phyloP scores from a whole-genome alignment of 2,888 invertebrate genomes.

The Phortica okadai region DNA sequence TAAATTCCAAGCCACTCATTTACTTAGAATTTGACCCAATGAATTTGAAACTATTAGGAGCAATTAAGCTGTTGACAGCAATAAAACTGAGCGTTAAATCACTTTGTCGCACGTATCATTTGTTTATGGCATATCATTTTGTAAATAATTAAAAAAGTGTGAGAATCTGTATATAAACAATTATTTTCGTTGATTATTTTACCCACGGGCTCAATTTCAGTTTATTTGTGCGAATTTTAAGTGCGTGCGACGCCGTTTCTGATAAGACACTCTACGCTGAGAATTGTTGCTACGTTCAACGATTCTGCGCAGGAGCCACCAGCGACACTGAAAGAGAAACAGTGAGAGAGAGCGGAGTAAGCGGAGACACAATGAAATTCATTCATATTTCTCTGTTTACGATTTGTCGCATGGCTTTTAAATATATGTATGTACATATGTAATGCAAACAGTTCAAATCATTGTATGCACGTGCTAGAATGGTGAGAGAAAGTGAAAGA shows the following conservation, averaged over 20 bases:
- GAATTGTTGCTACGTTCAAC: not conserved
- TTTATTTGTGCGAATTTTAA: not conserved
- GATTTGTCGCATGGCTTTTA: not conserved
- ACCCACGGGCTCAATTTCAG: not conserved
- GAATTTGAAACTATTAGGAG: not conserved
- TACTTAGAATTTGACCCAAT: not conserved
- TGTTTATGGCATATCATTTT: not conserved
- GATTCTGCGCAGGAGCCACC: not conserved
- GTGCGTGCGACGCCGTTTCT: not conserved
- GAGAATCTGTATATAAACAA: not conserved
- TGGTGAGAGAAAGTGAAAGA: not conserved
- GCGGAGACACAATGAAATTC: not conserved
- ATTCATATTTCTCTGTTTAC: slow-evolving; percentile 26
- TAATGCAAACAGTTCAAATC: not conserved
- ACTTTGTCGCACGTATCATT: not conserved
- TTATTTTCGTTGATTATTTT: not conserved
- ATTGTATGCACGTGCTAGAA: not conserved
- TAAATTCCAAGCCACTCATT: not conserved
- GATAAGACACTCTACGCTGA: slow-evolving; percentile 1
- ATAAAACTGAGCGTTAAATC: not conserved
- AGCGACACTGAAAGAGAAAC: not conserved
- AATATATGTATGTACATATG: not conserved
- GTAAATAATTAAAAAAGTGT: slow-evolving; percentile 19
- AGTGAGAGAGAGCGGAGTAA: not conserved
- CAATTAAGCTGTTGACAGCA: slow-evolving; percentile 7